Evolutionary conservation across 1,140 invertebrate species (phyloP), one percentile per base, ranked within the genome.

Genomic region (Anastrepha obliqua): DNA sequence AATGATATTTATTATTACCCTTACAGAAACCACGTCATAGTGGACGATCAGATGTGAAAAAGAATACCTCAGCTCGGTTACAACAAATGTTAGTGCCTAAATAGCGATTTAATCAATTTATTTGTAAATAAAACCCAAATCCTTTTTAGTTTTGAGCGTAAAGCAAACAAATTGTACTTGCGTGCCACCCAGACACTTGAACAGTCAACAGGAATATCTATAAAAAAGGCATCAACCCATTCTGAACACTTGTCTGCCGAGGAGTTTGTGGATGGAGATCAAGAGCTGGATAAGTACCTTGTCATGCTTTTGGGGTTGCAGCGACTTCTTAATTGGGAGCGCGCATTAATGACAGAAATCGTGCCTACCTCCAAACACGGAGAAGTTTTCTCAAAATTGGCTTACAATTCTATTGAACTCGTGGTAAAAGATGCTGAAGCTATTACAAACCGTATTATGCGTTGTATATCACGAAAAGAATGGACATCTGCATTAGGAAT

Each of bases 271-370:
- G 95, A 96, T 58, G 96, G 96, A 86, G 97, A 97, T 93, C 96
- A 96, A 91, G 97, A 98, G 93, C 96, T 98, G 94, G 97, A 98
- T 90, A 96, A 97, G 90, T 98, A 98, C 93, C 94, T 98, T 87
- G 95, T 97, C n/a, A 95, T 97, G 89, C 95, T 98, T 0, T 96
- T 97, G 58, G 97, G 97, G 8, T 94, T 99, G n/a, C 96, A 97
- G 74, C 96, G 97, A 89, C 94, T 99, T 4, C 97, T 98, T 94
- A 97, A 98, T 91, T 96, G 96, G 91, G 98, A 99, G 93, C 95
- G 97, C 51, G 94, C 96, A 85, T 93, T 98, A 20, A 96, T 99
- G 94, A 95, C 96, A 17, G 96, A 97, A 17, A 97, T 99, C 51
- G 96, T 99, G 90, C 97, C 98, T 17, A 93, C 95, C 64, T 95